A percentile compares a stretch with the other conserved stretches of the same genome.
These are phyloP conservation scores for Xenopus tropicalis DNA, from an alignment of 2,113 vertebrate genomes.

Conservation along the genomic window UCB_Xtro_10.0 CM004444.2:145299001-145299500, in stretches of 20 bases:
- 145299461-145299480: no score
- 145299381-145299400: conserved; percentile 8
- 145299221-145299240: conserved; percentile 23
- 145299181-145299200: not conserved
- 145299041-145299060: no score
- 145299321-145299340: conserved; percentile 39
- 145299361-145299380: conserved; percentile 34
- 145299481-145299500: not conserved
- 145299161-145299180: conserved; percentile 1
- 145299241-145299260: conserved; percentile 30
- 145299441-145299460: no score
- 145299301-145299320: conserved; percentile 40
- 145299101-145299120: not conserved
- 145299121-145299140: not conserved
- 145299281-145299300: conserved; percentile 44
- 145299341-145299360: conserved; percentile 20
- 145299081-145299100: no score
- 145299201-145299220: conserved; percentile 18
- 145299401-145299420: not conserved
- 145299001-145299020: no score
- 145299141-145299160: not conserved
- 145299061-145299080: no score
- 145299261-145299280: conserved; percentile 34
- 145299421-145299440: no score
- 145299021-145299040: no score